Base-by-base conservation (phyloP, 2,113 vertebrate species). In the Mola mola region DNA sequence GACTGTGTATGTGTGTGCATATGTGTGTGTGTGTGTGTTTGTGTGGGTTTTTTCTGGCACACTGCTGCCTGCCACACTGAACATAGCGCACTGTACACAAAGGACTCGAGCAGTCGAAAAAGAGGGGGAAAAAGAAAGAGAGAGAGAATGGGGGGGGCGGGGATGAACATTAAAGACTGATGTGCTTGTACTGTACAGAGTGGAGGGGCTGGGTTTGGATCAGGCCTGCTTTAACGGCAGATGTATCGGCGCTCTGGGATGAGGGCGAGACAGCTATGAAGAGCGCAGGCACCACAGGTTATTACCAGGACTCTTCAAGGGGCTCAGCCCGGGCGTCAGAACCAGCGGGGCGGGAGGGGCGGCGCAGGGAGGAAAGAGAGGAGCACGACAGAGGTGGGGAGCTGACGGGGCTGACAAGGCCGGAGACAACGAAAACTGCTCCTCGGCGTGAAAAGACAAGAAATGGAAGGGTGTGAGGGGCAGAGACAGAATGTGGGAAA, bases 31-130 rank as follows among this genome's bases (percentile, higher is more conserved):
- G 57, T 64, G 48, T 74, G 62, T 57, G 85, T 83, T 75, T 84
- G 81, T 85, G 87, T 82, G 89, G 80, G 70, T 76, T 46, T 83
- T 86, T 88, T 92, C 78, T 92, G 92, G 90, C 90, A 90, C 78
- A 36, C 78, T 56, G 73, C 85, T 88, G 90, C 91, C 85, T 88
- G 90, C 91, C 88, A 90, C 86, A 88, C 83, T 85, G 89, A 89
- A 86, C 89, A 88, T 72, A 85, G 81, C 73, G 62, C 78, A 88
- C 71, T 84, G 84, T 87, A 86, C 86, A 84, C 76, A 85, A 85
- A 85, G 82, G 79, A 85, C 74, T 87, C 5, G 36, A 75, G 77
- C 78, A 82, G 72, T 67, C 70, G 62, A 74, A 81, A 85, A 75
- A 52, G 25, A 64, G 36, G 50, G 65, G 46, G 38, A 72, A 63